These are phyloP conservation scores for Lordiphosa fenestrarum DNA, from an alignment of 2,888 invertebrate genomes.

Conservation along the genomic window DNA sequence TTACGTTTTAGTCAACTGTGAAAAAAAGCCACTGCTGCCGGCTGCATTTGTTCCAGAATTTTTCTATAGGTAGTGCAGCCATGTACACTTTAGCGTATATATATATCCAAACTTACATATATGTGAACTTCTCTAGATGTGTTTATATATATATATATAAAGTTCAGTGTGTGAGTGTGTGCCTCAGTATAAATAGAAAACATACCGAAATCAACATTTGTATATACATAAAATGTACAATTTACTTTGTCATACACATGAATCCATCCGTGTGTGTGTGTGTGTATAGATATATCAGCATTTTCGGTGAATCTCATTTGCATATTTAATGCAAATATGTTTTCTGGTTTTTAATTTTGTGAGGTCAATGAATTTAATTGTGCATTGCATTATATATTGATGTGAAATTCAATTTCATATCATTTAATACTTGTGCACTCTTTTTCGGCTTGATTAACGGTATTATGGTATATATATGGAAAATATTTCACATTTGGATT, in stretches of 20 bases:
- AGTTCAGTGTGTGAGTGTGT: slow-evolving; percentile 9
- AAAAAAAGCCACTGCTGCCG: slow-evolving; percentile 54
- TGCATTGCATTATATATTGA: slow-evolving; percentile 26
- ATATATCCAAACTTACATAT: not conserved
- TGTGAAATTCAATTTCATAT: slow-evolving; percentile 16
- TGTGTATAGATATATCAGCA: slow-evolving; percentile 16
- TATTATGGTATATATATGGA: no score
- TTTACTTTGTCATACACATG: slow-evolving; percentile 22
- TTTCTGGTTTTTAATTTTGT: slow-evolving; percentile 29
- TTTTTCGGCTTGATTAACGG: no score
- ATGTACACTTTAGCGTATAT: slow-evolving; percentile 15
- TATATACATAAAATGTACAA: slow-evolving; percentile 20
- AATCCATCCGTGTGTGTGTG: slow-evolving; percentile 7
- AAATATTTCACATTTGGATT: no score
- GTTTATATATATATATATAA: not conserved
- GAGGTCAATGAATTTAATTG: slow-evolving; percentile 61
- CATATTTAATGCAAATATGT: slow-evolving; percentile 53
- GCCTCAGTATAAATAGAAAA: slow-evolving; percentile 17
- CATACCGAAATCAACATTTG: slow-evolving; percentile 12
- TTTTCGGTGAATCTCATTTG: slow-evolving; percentile 33
- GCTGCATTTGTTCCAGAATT: slow-evolving; percentile 70
- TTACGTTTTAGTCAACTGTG: slow-evolving; percentile 60
- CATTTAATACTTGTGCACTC: slow-evolving; percentile 1
- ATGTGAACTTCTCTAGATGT: not conserved
- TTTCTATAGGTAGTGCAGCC: slow-evolving; percentile 27